Conservation (phyloP, 2,888 invertebrate species). For the Aspidiotus rigidus region DNA sequence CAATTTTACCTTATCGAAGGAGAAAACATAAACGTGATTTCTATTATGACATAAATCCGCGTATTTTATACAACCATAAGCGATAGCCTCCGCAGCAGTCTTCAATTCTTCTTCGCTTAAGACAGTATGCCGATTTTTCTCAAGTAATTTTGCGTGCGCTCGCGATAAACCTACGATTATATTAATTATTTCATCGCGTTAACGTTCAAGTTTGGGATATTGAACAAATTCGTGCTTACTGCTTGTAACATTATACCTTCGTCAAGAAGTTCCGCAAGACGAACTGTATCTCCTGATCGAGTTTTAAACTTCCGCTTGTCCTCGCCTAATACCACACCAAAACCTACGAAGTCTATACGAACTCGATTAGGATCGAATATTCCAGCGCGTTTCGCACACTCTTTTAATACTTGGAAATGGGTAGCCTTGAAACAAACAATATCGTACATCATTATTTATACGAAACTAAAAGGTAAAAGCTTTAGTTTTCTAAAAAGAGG, state of each 20-base stretch:
- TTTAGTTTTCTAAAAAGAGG: not conserved
- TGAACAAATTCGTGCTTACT: not conserved
- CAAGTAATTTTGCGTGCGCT: constrained; percentile 69
- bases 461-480: not conserved
- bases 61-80: constrained; percentile 98
- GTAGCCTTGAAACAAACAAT: constrained; percentile 45
- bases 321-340: constrained; percentile 95
- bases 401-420: constrained; percentile 66
- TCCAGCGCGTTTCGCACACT: constrained; percentile 67
- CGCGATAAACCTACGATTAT: constrained; percentile 55
- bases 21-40: constrained; percentile 90
- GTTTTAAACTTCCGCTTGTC: constrained; percentile 99
- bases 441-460: not conserved
- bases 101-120: constrained; percentile 70
- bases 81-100: constrained; percentile 78
- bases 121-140: constrained; percentile 78
- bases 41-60: constrained; percentile 92
- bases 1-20: constrained; percentile 71
- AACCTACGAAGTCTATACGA: constrained; percentile 82
- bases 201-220: too few species aligned
- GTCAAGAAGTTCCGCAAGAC: constrained; percentile 75
- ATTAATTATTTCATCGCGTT: too few species aligned
- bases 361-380: constrained; percentile 56
- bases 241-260: constrained; percentile 54
- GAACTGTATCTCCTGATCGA: constrained; percentile 89